Conservation (phyloP, 1,140 invertebrate genomes). For the Drosophila novamexicana region DNA sequence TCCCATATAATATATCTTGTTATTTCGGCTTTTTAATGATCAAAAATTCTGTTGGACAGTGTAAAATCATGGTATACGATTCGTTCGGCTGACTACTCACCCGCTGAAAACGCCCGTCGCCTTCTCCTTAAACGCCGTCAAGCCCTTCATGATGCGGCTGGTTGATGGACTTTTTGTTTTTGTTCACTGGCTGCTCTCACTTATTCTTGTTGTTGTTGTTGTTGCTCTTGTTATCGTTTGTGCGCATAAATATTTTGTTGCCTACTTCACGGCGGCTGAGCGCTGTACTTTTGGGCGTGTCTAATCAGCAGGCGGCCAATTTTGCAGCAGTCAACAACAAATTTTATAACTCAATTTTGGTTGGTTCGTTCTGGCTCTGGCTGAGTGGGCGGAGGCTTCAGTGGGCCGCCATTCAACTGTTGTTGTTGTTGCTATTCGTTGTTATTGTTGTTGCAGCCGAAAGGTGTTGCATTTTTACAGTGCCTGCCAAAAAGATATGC, state of each 20-base stretch:
- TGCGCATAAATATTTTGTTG: conserved; percentile 76
- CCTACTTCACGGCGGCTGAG: conserved; percentile 72
- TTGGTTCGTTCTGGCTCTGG: conserved; percentile 51
- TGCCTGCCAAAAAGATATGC: conserved; percentile 62
- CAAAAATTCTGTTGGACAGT: conserved; percentile 8
- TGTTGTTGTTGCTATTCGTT: conserved; percentile 24
- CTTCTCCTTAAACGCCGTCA: conserved; percentile 83
- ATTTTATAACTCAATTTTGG: conserved; percentile 73
- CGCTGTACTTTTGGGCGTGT: conserved; percentile 55
- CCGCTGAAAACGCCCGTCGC: conserved; percentile 79
- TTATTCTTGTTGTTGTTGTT: conserved; percentile 23
- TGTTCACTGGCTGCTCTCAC: conserved; percentile 23
- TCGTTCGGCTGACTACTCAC: conserved; percentile 66
- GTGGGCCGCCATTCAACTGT: conserved; percentile 58
- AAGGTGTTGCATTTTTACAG: conserved; percentile 61
- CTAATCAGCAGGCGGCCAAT: conserved; percentile 72
- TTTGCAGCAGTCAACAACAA: conserved; percentile 54
- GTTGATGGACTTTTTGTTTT: conserved; percentile 26
- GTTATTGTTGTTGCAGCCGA: conserved; percentile 13
- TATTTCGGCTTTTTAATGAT: not conserved
- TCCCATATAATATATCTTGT: too few species aligned
- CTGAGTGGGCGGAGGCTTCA: conserved; percentile 35
- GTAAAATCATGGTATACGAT: conserved; percentile 25
- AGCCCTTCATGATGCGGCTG: conserved; percentile 78
- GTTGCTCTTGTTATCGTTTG: conserved; percentile 68